A percentile compares a stretch with the other conserved stretches of the same genome.
Conservation (phyloP, 2,888 invertebrate species). For the Nudaria mundana region DNA sequence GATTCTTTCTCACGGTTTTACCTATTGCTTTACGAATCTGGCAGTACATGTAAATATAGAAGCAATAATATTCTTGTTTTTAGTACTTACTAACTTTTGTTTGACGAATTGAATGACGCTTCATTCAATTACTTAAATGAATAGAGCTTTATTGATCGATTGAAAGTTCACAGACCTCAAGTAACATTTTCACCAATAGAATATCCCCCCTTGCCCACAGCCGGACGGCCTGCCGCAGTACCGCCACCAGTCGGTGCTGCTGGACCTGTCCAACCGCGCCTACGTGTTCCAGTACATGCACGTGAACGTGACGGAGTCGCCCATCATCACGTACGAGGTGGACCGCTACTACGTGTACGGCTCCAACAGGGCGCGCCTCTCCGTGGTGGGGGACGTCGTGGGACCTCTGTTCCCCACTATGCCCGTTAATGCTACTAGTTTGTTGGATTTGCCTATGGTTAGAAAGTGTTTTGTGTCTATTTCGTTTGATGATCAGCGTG, state of each 20-base stretch:
- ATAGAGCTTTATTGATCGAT: too few species aligned
- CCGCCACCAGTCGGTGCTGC: slow-evolving; percentile 94
- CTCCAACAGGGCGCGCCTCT: slow-evolving; percentile 92
- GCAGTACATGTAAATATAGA: too few species aligned
- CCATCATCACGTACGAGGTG: slow-evolving; percentile 94
- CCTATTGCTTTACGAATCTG: too few species aligned
- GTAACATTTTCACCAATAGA: too few species aligned
- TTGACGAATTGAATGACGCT: too few species aligned
- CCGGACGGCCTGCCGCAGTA: slow-evolving; percentile 95
- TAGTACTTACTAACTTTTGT: too few species aligned
- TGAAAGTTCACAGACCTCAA: too few species aligned
- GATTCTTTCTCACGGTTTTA: too few species aligned
- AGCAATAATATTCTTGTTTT: too few species aligned
- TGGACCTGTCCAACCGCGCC: slow-evolving; percentile 95
- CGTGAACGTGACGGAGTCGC: slow-evolving; percentile 96
- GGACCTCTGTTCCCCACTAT: slow-evolving; percentile 96
- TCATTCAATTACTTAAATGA: too few species aligned
- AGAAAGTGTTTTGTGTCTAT: not conserved
- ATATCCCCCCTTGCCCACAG: too few species aligned
- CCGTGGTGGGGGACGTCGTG: slow-evolving; percentile 94
- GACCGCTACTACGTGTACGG: slow-evolving; percentile 94
- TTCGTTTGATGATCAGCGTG: too few species aligned
- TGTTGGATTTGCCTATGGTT: slow-evolving; percentile 90
- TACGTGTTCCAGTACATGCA: slow-evolving; percentile 97
- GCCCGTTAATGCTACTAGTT: slow-evolving; percentile 93